A percentile compares a stretch with the other conserved stretches of the same genome.
Conservation (phyloP, 2,113 vertebrate genomes). For the Merops nubicus region DNA sequence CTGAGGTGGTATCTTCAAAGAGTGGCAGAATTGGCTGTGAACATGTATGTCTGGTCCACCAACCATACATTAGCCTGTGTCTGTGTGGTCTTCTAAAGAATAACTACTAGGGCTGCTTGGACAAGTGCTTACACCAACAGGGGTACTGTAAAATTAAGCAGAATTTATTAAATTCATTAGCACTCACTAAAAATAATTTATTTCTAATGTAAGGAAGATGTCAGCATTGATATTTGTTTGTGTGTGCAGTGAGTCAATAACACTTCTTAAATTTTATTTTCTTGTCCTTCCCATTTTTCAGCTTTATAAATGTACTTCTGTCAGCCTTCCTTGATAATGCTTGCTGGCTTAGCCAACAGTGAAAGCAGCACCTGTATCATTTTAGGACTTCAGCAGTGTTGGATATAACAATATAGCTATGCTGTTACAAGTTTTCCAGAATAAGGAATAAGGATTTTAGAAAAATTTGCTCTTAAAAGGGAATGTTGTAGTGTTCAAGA, state of each 20-base stretch:
- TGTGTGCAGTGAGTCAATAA: not conserved
- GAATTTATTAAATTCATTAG: not conserved
- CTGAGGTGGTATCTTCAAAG: not conserved
- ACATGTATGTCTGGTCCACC: not conserved
- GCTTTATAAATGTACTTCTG: not conserved
- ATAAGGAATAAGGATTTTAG: not conserved
- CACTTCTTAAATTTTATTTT: not conserved
- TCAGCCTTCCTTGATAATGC: not conserved
- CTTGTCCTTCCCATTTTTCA: not conserved
- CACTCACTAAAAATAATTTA: not conserved
- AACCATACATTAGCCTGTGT: not conserved
- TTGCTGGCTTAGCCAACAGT: not conserved
- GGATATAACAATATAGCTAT: not conserved
- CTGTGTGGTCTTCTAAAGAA: not conserved
- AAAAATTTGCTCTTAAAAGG: not conserved
- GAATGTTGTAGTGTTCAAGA: not conserved
- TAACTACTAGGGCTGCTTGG: not conserved
- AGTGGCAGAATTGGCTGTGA: not conserved
- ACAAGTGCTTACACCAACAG: not conserved
- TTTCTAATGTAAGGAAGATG: not conserved
- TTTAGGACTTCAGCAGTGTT: not conserved
- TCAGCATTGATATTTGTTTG: not conserved
- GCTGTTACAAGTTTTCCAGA: not conserved
- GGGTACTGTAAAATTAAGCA: not conserved
- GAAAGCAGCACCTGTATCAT: not conserved